A percentile compares a stretch with the other conserved stretches of the same genome.
Evolutionary conservation across 1,140 invertebrate genomes (phyloP).

Genomic region (Lysiphlebus fabarum): DNA sequence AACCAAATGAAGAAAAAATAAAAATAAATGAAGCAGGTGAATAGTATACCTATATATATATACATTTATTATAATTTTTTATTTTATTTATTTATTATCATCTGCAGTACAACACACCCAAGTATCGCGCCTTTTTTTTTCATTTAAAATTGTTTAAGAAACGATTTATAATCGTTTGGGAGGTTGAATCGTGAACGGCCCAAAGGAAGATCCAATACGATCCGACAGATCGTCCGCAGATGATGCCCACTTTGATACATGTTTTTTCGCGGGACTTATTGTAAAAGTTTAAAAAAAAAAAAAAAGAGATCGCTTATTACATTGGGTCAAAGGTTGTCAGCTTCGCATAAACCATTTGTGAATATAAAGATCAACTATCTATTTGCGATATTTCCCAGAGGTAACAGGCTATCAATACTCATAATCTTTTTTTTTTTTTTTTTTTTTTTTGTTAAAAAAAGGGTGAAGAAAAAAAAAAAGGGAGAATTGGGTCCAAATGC

Average conservation of each 20-base stretch:
- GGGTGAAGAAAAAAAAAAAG: conserved; percentile 3
- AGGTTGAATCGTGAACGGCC: conserved; percentile 1
- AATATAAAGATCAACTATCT: conserved; percentile 23
- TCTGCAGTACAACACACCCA: neutral
- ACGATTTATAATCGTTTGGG: conserved; percentile 16
- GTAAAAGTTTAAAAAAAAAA: no score
- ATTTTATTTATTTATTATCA: neutral
- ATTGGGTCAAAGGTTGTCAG: conserved; percentile 24
- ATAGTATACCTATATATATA: no score
- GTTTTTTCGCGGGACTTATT: no score
- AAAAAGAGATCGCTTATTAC: no score
- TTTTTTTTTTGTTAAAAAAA: no score
- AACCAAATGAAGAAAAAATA: no score
- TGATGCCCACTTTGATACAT: no score
- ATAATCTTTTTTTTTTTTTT: conserved; percentile 8
- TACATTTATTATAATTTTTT: neutral
- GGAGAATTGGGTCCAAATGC: neutral
- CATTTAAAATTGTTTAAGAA: conserved; percentile 12
- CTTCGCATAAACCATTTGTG: conserved; percentile 29
- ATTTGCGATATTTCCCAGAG: conserved; percentile 28
- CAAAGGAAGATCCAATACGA: conserved; percentile 25
- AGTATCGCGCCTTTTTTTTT: neutral
- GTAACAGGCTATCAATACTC: conserved; percentile 17
- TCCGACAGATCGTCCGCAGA: conserved; percentile 21
- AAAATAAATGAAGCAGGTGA: no score